These are phyloP conservation scores for Valencia hispanica DNA, from an alignment of 2,797 vertebrate genomes.

Conservation along the genomic window DNA sequence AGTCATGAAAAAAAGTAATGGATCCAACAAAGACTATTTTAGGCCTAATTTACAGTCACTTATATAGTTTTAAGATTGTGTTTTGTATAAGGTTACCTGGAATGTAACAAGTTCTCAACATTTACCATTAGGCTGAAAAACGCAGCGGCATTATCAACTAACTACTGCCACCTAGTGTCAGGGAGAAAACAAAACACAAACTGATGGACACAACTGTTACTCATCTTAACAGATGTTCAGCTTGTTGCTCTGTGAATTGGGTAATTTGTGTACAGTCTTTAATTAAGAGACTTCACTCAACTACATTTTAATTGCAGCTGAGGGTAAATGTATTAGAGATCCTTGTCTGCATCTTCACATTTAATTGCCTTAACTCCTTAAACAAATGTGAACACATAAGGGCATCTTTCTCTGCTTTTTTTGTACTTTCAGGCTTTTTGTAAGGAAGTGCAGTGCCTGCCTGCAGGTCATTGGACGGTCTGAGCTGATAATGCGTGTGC, in stretches of 20 bases:
- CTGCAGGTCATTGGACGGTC: conserved; percentile 88
- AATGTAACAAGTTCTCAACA: conserved; percentile 47
- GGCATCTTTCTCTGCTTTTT: conserved; percentile 26
- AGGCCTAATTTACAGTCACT: conserved; percentile 56
- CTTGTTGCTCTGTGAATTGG: conserved; percentile 75
- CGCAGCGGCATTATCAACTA: conserved; percentile 43
- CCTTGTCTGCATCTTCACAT: conserved; percentile 39
- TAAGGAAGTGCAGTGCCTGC: conserved; percentile 91
- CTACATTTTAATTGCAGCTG: conserved; percentile 54
- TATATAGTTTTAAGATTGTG: conserved; percentile 35
- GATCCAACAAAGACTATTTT: conserved; percentile 40
- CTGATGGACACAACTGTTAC: conserved; percentile 50
- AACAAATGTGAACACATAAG: conserved; percentile 16
- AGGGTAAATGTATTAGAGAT: conserved; percentile 55
- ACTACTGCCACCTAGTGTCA: conserved; percentile 82
- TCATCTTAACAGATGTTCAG: conserved; percentile 76
- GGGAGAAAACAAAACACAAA: conserved; percentile 46
- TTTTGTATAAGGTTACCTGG: conserved; percentile 39
- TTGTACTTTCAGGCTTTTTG: conserved; percentile 83
- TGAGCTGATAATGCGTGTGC: conserved; percentile 91
- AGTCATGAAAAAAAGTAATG: conserved; percentile 44
- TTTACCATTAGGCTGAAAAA: conserved; percentile 35
- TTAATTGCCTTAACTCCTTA: conserved; percentile 44
- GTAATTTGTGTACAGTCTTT: conserved; percentile 72
- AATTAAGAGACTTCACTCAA: conserved; percentile 76